Evolutionary conservation across 2,888 invertebrate species (phyloP).

Genomic region (Cryptophagus acutangulus): DNA sequence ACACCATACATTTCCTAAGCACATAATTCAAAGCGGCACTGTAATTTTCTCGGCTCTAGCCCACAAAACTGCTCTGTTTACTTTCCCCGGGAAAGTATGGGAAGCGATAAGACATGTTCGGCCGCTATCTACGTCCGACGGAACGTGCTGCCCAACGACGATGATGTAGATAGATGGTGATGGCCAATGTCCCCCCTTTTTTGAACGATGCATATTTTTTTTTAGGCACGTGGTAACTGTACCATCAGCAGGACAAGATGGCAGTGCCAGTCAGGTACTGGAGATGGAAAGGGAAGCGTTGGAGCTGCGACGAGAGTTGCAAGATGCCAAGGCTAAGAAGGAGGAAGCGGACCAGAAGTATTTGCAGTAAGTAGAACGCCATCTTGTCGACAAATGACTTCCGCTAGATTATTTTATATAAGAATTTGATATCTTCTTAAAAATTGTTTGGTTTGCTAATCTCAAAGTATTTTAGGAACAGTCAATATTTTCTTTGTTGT

Average conservation of each 20-base stretch:
- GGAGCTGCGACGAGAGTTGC: conserved; percentile 52
- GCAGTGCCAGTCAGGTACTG: conserved; percentile 43
- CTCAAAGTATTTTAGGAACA: too few relatives aligned
- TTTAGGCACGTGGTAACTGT: conserved; percentile 31
- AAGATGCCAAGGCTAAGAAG: conserved; percentile 55
- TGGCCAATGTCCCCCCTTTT: conserved; percentile 14
- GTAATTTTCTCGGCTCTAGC: conserved; percentile 38
- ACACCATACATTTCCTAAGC: conserved; percentile 17
- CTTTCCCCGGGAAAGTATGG: conserved; percentile 40
- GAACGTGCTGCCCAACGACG: too few relatives aligned
- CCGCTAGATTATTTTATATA: too few relatives aligned
- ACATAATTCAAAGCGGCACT: conserved; percentile 34
- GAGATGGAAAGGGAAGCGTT: conserved; percentile 52
- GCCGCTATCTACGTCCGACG: conserved; percentile 35
- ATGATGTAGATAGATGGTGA: too few relatives aligned
- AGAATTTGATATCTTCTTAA: too few relatives aligned
- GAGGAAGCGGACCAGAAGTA: conserved; percentile 56
- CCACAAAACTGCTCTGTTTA: conserved; percentile 30
- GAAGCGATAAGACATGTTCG: conserved; percentile 47
- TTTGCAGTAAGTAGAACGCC: conserved; percentile 53
- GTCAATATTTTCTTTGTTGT: too few relatives aligned
- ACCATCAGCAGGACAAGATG: conserved; percentile 26
- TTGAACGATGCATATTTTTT: too few relatives aligned
- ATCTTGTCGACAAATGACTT: too few relatives aligned
- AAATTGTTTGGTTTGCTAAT: too few relatives aligned